Percentiles rank a stretch among this genome's conserved stretches.
phyloP scores from a whole-genome alignment of 2,797 vertebrate genomes.

The Microctenopoma lineatum region DNA sequence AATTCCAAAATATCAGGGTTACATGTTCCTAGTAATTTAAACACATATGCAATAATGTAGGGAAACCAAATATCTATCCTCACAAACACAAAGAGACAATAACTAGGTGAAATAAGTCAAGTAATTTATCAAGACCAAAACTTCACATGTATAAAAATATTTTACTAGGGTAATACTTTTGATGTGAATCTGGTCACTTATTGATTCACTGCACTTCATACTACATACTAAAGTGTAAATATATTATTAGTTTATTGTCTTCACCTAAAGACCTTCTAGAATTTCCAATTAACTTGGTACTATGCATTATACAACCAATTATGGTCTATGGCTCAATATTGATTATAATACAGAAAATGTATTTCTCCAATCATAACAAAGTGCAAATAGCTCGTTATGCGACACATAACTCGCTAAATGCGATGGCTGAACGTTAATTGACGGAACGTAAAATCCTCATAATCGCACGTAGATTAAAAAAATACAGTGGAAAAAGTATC shows the following conservation, averaged over 20 bases:
- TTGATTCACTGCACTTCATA: no score
- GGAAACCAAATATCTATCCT: no score
- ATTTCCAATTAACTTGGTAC: neutral
- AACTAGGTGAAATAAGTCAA: no score
- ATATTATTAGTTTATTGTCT: neutral
- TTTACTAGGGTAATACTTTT: no score
- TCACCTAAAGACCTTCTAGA: neutral
- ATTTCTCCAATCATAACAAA: neutral
- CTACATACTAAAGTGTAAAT: neutral
- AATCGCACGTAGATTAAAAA: neutral
- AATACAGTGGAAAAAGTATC: neutral
- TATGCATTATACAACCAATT: no score
- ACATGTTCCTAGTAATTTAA: no score
- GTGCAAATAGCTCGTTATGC: conserved; percentile 18
- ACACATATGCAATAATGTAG: no score
- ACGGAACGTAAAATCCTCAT: neutral
- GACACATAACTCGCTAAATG: neutral
- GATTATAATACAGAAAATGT: neutral
- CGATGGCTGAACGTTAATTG: neutral
- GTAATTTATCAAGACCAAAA: no score
- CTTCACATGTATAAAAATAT: no score
- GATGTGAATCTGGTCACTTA: no score
- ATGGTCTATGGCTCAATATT: no score
- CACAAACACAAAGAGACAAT: no score
- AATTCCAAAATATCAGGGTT: neutral